Evolutionary conservation across 2,797 vertebrate genomes (phyloP).

Genomic region (Epinephelus awoara): DNA sequence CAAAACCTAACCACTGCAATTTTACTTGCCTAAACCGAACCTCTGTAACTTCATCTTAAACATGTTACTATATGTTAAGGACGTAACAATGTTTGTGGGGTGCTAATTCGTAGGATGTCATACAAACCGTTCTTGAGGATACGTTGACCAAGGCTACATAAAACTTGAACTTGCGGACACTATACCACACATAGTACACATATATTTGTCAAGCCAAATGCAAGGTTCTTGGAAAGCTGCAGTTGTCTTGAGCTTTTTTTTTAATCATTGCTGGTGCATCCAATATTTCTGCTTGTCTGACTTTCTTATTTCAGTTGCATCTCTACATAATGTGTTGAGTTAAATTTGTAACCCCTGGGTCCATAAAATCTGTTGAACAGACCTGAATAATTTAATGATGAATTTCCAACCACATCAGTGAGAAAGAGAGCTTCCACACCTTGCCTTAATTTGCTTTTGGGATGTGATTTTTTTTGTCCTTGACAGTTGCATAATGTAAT

Average conservation of each 20-base stretch:
- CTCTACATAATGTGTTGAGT: not conserved
- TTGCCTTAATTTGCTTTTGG: slow-evolving; percentile 19
- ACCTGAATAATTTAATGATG: slow-evolving; percentile 45
- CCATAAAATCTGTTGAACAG: slow-evolving; percentile 25
- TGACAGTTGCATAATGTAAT: slow-evolving; percentile 35
- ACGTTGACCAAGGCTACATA: not conserved
- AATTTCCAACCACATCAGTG: slow-evolving; percentile 16
- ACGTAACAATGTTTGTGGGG: no score
- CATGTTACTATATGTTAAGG: no score
- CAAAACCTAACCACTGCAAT: no score
- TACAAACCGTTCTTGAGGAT: no score
- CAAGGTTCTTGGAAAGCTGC: not conserved
- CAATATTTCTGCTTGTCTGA: not conserved
- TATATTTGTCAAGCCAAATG: not conserved
- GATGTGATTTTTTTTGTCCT: slow-evolving; percentile 39
- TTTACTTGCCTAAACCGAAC: no score
- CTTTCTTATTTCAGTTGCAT: not conserved
- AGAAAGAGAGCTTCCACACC: not conserved
- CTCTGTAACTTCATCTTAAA: no score
- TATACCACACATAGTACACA: not conserved
- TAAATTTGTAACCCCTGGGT: slow-evolving; percentile 10
- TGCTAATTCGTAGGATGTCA: no score
- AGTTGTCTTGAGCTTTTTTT: not conserved
- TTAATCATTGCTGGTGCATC: not conserved
- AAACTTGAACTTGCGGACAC: not conserved